Conservation (phyloP, 2,797 vertebrate genomes). For the Parauchenoglanis ngamensis region DNA sequence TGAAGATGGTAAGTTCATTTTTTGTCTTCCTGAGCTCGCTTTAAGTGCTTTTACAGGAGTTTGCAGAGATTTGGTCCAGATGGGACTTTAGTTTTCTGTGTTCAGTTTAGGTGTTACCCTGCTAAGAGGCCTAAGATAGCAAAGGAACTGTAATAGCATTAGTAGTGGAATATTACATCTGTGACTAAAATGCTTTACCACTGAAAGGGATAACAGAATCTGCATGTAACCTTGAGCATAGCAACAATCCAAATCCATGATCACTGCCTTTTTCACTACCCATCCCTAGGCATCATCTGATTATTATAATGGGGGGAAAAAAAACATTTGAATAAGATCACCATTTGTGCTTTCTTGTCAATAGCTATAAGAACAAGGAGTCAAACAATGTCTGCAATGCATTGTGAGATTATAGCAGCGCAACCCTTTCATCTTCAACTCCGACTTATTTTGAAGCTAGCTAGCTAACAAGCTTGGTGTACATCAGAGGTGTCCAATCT, state of each 20-base stretch:
- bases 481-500: too few species aligned
- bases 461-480: background rate
- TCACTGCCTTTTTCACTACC: background rate
- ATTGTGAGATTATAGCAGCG: background rate
- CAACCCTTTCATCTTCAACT: background rate
- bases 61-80: slow-evolving; percentile 7
- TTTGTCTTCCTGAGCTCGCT: background rate
- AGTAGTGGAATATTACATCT: background rate
- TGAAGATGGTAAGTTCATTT: background rate
- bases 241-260: background rate
- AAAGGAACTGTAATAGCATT: background rate
- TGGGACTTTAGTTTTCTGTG: slow-evolving; percentile 12
- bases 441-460: background rate
- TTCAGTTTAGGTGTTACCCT: too few species aligned
- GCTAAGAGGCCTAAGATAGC: too few species aligned
- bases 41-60: slow-evolving; percentile 5
- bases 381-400: background rate
- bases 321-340: background rate
- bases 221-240: background rate
- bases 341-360: background rate
- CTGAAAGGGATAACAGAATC: background rate
- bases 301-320: background rate
- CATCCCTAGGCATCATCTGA: background rate
- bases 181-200: background rate
- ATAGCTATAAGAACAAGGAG: background rate